These are phyloP conservation scores for Triplophysa rosa DNA, from an alignment of 2,113 vertebrate genomes.

Conservation along the genomic window DNA sequence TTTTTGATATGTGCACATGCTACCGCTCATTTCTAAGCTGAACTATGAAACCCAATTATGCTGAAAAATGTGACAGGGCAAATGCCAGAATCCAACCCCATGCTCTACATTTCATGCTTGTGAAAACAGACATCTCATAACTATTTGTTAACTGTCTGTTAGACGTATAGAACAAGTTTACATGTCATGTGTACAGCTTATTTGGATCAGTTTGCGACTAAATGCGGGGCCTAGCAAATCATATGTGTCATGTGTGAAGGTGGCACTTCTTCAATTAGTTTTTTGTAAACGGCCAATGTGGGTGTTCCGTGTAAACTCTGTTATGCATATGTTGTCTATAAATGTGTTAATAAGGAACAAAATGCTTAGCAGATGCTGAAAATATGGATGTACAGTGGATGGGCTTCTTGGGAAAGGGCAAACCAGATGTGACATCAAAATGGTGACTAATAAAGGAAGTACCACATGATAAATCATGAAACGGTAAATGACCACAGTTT, in stretches of 20 bases:
- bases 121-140: neutral
- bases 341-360: slow-evolving; percentile 13
- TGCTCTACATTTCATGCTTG: neutral
- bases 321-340: slow-evolving; percentile 9
- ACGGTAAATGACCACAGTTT: too few relatives aligned
- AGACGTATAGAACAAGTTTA: neutral
- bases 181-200: neutral
- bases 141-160: neutral
- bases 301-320: neutral
- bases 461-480: too few relatives aligned
- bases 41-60: slow-evolving; percentile 15
- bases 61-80: neutral
- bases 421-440: too few relatives aligned
- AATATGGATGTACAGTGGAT: neutral
- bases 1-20: slow-evolving; percentile 20
- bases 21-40: slow-evolving; percentile 17
- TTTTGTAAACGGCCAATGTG: slow-evolving; percentile 10
- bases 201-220: neutral
- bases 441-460: too few relatives aligned
- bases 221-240: neutral
- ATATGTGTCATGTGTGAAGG: neutral
- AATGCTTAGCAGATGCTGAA: neutral
- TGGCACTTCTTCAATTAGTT: neutral
- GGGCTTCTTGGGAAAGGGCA: neutral
- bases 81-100: slow-evolving; percentile 18